Percentiles rank a stretch among this genome's conserved stretches.
Conservation (phyloP, 2,113 vertebrate species). For the Antechinus stuartii region DNA sequence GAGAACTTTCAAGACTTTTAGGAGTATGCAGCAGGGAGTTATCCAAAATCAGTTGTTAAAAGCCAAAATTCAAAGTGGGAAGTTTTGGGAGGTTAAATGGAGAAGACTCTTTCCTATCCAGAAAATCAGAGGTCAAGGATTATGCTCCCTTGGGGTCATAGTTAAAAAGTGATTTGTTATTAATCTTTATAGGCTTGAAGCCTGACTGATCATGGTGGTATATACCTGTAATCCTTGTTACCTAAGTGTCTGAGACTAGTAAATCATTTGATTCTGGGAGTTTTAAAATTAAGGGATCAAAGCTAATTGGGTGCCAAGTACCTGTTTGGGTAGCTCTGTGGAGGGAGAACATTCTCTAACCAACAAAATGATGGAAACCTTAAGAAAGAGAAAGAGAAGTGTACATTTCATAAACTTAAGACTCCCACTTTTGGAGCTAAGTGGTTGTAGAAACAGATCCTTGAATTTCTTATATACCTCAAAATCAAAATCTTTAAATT, state of each 20-base stretch:
- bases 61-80: neutral
- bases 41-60: neutral
- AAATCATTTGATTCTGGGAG: neutral
- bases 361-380: neutral
- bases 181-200: neutral
- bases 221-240: neutral
- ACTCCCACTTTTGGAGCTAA: neutral
- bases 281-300: neutral
- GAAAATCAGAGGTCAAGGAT: neutral
- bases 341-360: neutral
- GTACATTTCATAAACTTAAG: neutral
- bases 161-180: neutral
- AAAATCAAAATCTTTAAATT: neutral
- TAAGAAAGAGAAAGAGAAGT: neutral
- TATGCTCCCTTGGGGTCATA: neutral
- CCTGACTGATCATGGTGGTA: neutral
- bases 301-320: neutral
- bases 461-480: neutral
- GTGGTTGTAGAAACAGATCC: neutral
- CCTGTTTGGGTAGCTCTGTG: neutral
- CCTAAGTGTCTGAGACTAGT: neutral
- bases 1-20: neutral
- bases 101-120: neutral
- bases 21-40: neutral
- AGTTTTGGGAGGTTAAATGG: neutral